Evolutionary conservation across 2,888 invertebrate species (phyloP), one percentile per base, ranked within the genome.

Genomic region (Oscheius myriophilus): DNA sequence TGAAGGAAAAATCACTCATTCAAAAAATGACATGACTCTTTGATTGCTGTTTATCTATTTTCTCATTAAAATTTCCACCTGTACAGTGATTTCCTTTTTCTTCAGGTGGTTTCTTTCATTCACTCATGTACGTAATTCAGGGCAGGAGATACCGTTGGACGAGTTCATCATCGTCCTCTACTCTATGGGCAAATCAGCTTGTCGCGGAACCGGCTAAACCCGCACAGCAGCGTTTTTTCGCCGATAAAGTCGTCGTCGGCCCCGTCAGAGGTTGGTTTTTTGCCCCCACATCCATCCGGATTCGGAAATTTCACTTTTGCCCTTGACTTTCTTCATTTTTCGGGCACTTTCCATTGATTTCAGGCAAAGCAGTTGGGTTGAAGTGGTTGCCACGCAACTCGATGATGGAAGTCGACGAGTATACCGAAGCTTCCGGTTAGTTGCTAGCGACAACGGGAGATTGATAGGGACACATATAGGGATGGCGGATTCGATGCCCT

Each of bases 121-220:
- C 9, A 33, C 9, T 33, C 33, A 9, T 6, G 33, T 33, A 6
- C 9, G 3, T 9, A 33, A 33, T 61, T 49, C 39, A 61, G 61
- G 61, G 61, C 25, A 42, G 46, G 23, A 51, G 54, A 6, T 65
- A 65, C 54, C 53, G 64, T 18, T 65, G 64, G 64, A 54, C 49
- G 26, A 49, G 26, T 26, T 26, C 49, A n/a, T 33, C 49, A 9
- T 21, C 49, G 14, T 46, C 46, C 26, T 49, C 61, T 46, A 49
- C 61, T 49, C 61, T 49, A 26, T 61, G 61, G 61, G 61, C 61
- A 49, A 25, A 45, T 26, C 61, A 61, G 61, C 61, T 61, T 14
- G 26, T 26, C 46, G 61, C 61, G 46, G 61, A 61, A n/a, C 26
- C 61, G n/a, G 33, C 61, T 46, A 49, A 61, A n/a, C 26, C 61